Percentiles rank a stretch among this genome's conserved stretches.
phyloP scores from a whole-genome alignment of 2,888 invertebrate species.

The Thereva nobilitata region DNA sequence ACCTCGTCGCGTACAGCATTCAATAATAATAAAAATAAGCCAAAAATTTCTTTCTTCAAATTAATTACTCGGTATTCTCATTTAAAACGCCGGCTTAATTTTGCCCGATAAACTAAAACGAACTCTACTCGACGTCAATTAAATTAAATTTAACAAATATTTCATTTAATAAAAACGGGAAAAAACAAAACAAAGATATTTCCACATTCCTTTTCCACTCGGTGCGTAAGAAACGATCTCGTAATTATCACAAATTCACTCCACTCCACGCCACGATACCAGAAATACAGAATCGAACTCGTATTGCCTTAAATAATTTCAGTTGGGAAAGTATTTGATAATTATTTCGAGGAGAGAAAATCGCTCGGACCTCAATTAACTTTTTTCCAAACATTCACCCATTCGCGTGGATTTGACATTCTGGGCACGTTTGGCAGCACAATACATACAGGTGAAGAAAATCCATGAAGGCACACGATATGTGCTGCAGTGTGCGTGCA shows the following conservation, averaged over 20 bases:
- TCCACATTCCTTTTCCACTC: neutral
- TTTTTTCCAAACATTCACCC: constrained; percentile 5
- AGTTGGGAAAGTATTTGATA: neutral
- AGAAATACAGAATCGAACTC: too few species aligned
- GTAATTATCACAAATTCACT: neutral
- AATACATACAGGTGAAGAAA: neutral
- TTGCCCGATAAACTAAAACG: too few species aligned
- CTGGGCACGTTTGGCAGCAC: neutral
- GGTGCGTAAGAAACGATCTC: neutral
- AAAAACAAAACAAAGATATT: neutral
- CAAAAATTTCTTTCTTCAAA: neutral
- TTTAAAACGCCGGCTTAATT: too few species aligned
- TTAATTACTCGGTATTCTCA: too few species aligned
- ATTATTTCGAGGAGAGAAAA: neutral
- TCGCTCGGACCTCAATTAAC: neutral
- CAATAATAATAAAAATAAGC: neutral
- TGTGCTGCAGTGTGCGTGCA: neutral
- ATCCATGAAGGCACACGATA: neutral
- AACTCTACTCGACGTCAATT: too few species aligned
- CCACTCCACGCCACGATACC: too few species aligned
- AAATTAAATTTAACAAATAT: too few species aligned
- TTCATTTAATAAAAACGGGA: too few species aligned
- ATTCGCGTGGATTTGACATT: constrained; percentile 1
- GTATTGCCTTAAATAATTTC: too few species aligned
- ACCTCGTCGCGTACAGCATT: neutral